phyloP scores from a whole-genome alignment of 92 coral and sea anemone species.

The Palythoa heliodiscus region DNA sequence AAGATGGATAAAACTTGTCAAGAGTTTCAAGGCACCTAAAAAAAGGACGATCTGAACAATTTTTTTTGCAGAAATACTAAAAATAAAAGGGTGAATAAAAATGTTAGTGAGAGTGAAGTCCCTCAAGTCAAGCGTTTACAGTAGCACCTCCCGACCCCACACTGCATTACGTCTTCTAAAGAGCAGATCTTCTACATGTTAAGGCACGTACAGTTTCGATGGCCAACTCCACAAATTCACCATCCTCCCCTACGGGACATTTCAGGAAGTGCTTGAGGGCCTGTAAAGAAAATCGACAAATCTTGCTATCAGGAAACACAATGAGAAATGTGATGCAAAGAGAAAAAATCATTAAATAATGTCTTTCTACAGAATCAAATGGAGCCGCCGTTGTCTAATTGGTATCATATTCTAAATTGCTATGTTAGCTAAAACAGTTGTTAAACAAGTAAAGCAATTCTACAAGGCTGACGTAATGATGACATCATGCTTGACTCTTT shows the following conservation, averaged over 20 bases:
- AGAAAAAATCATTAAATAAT: too few species aligned
- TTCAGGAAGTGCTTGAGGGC: slow-evolving; percentile 95
- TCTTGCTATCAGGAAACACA: background rate
- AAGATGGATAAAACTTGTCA: background rate
- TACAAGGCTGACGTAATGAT: background rate
- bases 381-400: too few species aligned
- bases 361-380: too few species aligned
- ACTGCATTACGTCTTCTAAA: background rate
- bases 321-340: background rate
- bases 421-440: background rate
- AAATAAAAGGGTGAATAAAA: too few species aligned
- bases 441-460: too few species aligned
- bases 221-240: slow-evolving; percentile 95
- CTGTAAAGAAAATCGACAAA: slow-evolving; percentile 44
- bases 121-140: background rate
- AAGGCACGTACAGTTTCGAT: slow-evolving; percentile 83
- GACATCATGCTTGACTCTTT: background rate
- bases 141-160: background rate
- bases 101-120: too few species aligned
- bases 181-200: background rate
- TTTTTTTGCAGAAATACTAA: too few species aligned
- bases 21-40: background rate
- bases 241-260: slow-evolving; percentile 95
- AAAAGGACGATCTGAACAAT: background rate
- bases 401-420: too few species aligned